Conservation (phyloP, 1,140 invertebrate genomes). For the Diprion similis region DNA sequence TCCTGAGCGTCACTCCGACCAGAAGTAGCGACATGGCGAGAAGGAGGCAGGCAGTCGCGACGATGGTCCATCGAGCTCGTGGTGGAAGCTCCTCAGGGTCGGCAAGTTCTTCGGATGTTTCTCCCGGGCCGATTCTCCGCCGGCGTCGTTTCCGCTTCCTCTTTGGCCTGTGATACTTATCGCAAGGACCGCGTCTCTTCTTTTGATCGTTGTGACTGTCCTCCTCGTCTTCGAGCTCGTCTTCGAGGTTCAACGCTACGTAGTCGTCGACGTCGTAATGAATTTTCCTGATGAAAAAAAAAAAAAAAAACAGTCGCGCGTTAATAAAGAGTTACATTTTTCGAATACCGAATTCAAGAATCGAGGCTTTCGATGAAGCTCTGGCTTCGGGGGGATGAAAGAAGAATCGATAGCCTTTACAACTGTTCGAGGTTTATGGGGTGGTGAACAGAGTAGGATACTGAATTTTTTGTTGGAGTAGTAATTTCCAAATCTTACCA, state of each 20-base stretch:
- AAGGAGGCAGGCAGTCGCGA: constrained; percentile 84
- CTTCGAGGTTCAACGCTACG: constrained; percentile 61
- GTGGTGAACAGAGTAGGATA: no score
- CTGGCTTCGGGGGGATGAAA: no score
- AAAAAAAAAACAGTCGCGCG: constrained; percentile 16
- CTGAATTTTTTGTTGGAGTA: no score
- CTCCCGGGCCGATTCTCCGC: constrained; percentile 39
- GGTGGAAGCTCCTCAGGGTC: constrained; percentile 80
- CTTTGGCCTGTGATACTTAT: constrained; percentile 50
- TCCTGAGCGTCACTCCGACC: constrained; percentile 86
- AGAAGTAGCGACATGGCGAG: constrained; percentile 85
- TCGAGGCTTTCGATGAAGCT: no score
- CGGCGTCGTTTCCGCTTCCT: constrained; percentile 53
- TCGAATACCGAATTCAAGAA: no score
- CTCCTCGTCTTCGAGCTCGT: constrained; percentile 56
- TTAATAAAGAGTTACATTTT: no score
- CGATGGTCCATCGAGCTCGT: constrained; percentile 86
- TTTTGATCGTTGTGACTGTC: constrained; percentile 48
- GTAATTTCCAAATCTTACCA: no score
- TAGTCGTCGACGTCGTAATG: constrained; percentile 62
- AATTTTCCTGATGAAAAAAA: constrained; percentile 49
- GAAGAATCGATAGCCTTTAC: no score
- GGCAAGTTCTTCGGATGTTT: constrained; percentile 43
- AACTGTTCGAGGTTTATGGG: no score
- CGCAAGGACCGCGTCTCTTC: constrained; percentile 43